Evolutionary conservation across 2,113 vertebrate genomes (phyloP), one percentile per base, ranked within the genome.

Genomic region (Anhinga rufa): DNA sequence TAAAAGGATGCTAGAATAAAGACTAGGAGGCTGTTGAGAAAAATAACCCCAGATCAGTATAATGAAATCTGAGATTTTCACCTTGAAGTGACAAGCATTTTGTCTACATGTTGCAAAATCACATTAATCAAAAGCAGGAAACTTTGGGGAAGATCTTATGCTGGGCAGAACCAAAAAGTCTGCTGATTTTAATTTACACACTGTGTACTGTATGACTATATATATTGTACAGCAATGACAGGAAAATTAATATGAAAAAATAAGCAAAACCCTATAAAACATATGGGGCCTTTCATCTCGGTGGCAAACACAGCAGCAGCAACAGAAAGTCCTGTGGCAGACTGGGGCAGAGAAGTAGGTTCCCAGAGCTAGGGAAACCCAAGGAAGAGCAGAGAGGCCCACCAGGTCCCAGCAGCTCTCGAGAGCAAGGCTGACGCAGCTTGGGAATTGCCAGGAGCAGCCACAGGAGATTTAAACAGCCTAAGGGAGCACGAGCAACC

Each of bases 181-280:
- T 83, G 34, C 84, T 57, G 70, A 40, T 69, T 88, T 93, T 34
- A 49, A 88, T 93, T 94, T 91, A 38, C 25, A 57, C 38, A 31
- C 32, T 62, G 34, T 36, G 69, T 9, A 81, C 21, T 18, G 62
- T 11, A 71, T 36, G 29, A 80, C 19, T 79, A 46, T 34, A 70
- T 40, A 80, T 25, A 49, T 5, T 48, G 42, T 58, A 86, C 44
- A 95, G n/a, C 62, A 96, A 25, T 36, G 66, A 92, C 20, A 95
- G 49, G 46, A 91, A 97, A 95, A 80, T 60, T 71, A 89, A 10
- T 32, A 79, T 28, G 21, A 79, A 20, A 92, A 92, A 95, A 97
- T 42, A 95, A 86, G 65, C 19, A 93, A 95, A 44, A 8, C 3
- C 12, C 57, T 24, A 25, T 61, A 87, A 93, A 96, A 92, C 15